phyloP scores from a whole-genome alignment of 64 coral and sea anemone genomes.

The Porites lutea region DNA sequence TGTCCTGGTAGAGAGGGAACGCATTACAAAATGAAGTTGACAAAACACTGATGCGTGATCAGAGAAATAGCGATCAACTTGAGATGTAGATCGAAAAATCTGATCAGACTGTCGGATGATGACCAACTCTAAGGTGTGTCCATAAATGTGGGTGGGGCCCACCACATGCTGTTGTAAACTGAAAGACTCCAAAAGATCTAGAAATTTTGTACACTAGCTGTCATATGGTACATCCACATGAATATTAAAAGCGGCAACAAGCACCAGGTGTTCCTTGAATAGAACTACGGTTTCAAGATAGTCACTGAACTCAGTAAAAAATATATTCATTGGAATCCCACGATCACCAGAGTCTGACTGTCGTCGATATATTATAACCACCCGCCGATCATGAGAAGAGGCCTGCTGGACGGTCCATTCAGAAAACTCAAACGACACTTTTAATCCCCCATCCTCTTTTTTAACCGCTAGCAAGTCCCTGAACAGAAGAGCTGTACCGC shows the following conservation, averaged over 20 bases:
- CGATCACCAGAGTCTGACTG: constrained; percentile 33
- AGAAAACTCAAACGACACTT: constrained; percentile 51
- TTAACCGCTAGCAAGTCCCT: constrained; percentile 29
- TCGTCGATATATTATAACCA: constrained; percentile 26
- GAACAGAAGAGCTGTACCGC: constrained; percentile 37
- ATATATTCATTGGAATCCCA: not conserved
- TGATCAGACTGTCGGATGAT: not conserved
- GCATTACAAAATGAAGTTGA: no score
- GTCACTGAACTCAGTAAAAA: constrained; percentile 39
- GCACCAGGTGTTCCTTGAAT: constrained; percentile 51
- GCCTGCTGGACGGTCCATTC: constrained; percentile 25
- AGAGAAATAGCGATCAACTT: no score
- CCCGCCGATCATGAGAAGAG: not conserved
- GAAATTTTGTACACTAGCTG: not conserved
- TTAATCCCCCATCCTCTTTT: constrained; percentile 1
- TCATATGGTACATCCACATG: not conserved
- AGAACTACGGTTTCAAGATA: constrained; percentile 61
- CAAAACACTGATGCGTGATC: no score
- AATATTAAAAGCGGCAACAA: constrained; percentile 53
- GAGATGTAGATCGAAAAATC: no score
- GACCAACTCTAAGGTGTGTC: not conserved
- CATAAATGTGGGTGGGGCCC: not conserved
- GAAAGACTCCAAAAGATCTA: not conserved
- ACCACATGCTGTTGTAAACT: not conserved
- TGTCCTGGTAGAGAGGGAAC: no score